Conservation (phyloP, 2,113 vertebrate genomes). For the Eudyptes chrysolophus region DNA sequence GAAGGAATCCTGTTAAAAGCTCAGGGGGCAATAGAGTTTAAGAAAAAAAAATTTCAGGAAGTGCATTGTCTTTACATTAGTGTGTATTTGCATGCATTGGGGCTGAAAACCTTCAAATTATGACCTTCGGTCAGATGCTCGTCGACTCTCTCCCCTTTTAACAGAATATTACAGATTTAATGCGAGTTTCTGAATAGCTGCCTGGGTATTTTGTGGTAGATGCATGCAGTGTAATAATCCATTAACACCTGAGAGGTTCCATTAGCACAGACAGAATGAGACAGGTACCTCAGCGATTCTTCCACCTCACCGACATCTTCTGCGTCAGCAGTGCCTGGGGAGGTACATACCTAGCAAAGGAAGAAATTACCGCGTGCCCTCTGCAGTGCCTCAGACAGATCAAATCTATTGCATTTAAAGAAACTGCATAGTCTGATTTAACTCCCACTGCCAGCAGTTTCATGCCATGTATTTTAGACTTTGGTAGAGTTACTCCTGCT, state of each 20-base stretch:
- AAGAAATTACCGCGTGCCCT: not conserved
- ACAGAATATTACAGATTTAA: not conserved
- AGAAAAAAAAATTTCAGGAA: not conserved
- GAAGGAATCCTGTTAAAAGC: not conserved
- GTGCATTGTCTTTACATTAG: not conserved
- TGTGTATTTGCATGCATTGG: not conserved
- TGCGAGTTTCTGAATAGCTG: not conserved
- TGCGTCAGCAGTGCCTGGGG: not conserved
- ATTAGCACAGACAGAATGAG: not conserved
- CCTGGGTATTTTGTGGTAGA: not conserved
- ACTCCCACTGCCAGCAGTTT: not conserved
- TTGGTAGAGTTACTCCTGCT: not conserved
- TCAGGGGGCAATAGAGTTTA: not conserved
- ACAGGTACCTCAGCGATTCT: not conserved
- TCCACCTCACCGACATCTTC: not conserved
- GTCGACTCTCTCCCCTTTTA: not conserved
- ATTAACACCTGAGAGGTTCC: not conserved
- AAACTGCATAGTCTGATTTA: not conserved
- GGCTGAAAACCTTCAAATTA: not conserved
- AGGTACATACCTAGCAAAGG: not conserved
- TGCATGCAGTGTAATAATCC: not conserved
- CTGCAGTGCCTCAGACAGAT: not conserved
- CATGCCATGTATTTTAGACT: not conserved
- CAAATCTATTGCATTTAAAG: not conserved
- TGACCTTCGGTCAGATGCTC: not conserved